phyloP scores from a whole-genome alignment of 2,797 vertebrate species.

The Tamandua tetradactyla region DNA sequence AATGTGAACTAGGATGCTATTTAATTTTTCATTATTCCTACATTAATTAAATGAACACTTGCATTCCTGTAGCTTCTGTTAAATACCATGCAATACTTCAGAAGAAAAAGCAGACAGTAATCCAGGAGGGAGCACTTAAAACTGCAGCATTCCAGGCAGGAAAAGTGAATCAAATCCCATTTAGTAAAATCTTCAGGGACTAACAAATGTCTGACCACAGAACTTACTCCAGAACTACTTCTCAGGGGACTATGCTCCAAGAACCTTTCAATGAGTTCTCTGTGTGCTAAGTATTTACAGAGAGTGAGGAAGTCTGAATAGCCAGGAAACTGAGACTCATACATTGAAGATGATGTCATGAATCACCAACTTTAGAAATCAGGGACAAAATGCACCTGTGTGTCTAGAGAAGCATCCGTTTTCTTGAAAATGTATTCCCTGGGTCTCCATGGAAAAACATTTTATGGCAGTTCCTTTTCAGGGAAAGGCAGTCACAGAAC shows the following conservation, averaged over 20 bases:
- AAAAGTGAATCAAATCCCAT: constrained; percentile 58
- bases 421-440: constrained; percentile 37
- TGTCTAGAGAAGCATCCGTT: not conserved
- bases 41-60: constrained; percentile 57
- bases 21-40: constrained; percentile 64
- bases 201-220: constrained; percentile 48
- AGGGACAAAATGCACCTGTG: not conserved
- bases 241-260: not conserved
- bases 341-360: not conserved
- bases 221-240: not conserved
- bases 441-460: not conserved
- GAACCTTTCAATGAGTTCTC: not conserved
- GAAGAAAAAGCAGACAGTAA: constrained; percentile 53
- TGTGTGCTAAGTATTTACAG: not conserved
- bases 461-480: not conserved
- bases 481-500: not conserved
- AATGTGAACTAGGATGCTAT: constrained; percentile 10
- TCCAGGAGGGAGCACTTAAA: constrained; percentile 62
- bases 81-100: constrained; percentile 29
- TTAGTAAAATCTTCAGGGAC: constrained; percentile 61
- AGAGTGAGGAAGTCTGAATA: not conserved
- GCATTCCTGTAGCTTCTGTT: constrained; percentile 52
- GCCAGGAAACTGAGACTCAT: not conserved
- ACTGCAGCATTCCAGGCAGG: constrained; percentile 33
- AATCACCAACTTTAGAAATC: constrained; percentile 1